These are phyloP conservation scores for Casuarius casuarius DNA, from an alignment of 2,113 vertebrate genomes.

Conservation along the genomic window DNA sequence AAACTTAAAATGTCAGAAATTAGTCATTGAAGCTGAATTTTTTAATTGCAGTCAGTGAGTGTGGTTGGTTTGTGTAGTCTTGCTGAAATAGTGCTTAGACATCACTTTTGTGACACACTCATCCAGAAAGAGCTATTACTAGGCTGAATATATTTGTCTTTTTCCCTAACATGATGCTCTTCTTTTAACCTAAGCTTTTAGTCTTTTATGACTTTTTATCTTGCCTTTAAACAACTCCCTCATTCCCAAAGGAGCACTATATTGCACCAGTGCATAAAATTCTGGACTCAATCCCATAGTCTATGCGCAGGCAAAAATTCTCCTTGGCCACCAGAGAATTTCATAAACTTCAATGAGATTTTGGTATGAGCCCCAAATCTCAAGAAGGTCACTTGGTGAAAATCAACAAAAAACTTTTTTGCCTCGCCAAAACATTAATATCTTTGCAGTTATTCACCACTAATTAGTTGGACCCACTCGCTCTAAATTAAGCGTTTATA, in stretches of 20 bases:
- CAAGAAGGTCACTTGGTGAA: not conserved
- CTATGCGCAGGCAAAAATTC: not conserved
- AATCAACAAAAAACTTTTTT: not conserved
- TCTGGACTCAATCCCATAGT: not conserved
- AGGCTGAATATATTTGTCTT: not conserved
- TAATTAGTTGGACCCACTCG: not conserved
- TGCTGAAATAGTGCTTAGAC: not conserved
- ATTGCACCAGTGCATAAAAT: not conserved
- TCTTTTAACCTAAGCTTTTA: not conserved
- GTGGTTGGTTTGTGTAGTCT: not conserved
- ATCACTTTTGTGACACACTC: not conserved
- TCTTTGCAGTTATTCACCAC: not conserved
- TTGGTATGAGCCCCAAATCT: not conserved
- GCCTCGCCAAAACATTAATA: not conserved
- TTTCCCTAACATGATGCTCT: not conserved
- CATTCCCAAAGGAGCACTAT: not conserved
- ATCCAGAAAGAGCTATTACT: not conserved
- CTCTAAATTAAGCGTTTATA: not conserved
- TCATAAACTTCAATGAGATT: not conserved
- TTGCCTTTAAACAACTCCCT: not conserved
- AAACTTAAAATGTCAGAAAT: not conserved
- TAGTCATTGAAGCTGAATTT: not conserved
- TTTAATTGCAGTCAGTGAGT: not conserved
- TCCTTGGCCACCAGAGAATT: not conserved
- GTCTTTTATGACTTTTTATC: not conserved